Evolutionary conservation across 2,113 vertebrate genomes (phyloP), one percentile per base, ranked within the genome.

Genomic region (Centrocercus urophasianus): DNA sequence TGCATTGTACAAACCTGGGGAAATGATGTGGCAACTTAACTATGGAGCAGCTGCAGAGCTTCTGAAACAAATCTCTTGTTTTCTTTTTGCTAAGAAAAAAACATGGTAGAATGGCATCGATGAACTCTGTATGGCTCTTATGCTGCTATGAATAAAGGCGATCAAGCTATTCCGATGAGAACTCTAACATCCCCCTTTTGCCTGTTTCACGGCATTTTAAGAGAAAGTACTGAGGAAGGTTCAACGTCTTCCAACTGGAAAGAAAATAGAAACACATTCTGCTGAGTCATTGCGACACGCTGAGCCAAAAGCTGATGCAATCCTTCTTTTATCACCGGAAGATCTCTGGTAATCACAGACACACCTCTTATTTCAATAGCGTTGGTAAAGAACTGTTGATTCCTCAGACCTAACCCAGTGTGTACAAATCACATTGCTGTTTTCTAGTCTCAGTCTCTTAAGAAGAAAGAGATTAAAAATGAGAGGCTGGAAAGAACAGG

Each of bases 221-320:
- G 82, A 90, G 96, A 89, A 93, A 88, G 86, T 56, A 28, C 76
- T 89, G 64, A 88, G 14, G 75, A 83, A 94, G 93, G 71, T 73
- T 85, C 60, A 17, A 66, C 92, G 73, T 77, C 83, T 92, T 67
- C 91, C 95, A 43, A 81, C 90, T 36, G 89, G 85, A 95, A 89
- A 96, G 91, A 50, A 86, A 84, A 95, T 59, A 93, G 86, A 81
- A 93, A 83, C 13, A 28, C 56, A 75, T 95, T 90, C 77, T 86
- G 97, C 98, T 98, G 98, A 98, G 96, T 98, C 97, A 98, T 91
- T 89, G 72, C 91, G 87, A 88, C 92, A n/a, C 11, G 11, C 5
- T 1, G 50, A 80, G 96, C 96, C 96, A 96, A 88, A 61, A 84
- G 80, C 81, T 98, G 97, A 97, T 90, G 97, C 97, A 97, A 97